phyloP scores from a whole-genome alignment of 2,888 invertebrate species.

The Troides helena region DNA sequence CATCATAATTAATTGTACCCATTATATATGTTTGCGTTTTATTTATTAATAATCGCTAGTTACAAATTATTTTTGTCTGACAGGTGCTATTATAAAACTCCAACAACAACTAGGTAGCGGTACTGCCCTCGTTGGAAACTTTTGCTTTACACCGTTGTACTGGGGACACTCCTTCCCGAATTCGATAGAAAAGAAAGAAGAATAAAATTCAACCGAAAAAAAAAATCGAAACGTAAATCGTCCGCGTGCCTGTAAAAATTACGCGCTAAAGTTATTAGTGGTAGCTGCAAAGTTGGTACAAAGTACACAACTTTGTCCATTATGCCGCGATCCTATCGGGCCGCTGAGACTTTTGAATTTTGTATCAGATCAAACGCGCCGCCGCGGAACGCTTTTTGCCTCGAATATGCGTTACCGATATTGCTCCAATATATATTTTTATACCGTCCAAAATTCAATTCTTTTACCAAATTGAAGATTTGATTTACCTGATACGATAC shows the following conservation, averaged over 20 bases:
- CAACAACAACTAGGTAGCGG: too few species aligned
- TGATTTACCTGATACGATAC: too few species aligned
- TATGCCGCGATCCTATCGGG: constrained; percentile 45
- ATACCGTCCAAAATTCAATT: background rate
- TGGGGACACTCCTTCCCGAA: too few species aligned
- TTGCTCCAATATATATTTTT: constrained; percentile 11
- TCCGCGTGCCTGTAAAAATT: constrained; percentile 36
- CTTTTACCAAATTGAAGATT: too few species aligned
- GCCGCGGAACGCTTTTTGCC: constrained; percentile 22
- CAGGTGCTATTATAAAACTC: too few species aligned
- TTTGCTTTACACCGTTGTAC: too few species aligned
- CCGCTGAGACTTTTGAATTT: constrained; percentile 41
- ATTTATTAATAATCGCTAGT: too few species aligned
- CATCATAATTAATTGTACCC: too few species aligned
- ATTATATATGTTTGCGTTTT: too few species aligned
- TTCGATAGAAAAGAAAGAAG: background rate
- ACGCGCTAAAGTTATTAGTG: constrained; percentile 42
- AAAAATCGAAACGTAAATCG: constrained; percentile 32
- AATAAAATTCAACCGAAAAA: constrained; percentile 10
- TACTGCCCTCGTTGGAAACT: too few species aligned
- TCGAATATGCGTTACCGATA: constrained; percentile 23
- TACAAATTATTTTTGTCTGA: too few species aligned
- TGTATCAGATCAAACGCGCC: constrained; percentile 43
- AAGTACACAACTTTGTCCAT: constrained; percentile 47
- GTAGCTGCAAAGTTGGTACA: constrained; percentile 38